Evolutionary conservation across 2,888 invertebrate species (phyloP), one percentile per base, ranked within the genome.

Genomic region (Ganaspis brasiliensis): DNA sequence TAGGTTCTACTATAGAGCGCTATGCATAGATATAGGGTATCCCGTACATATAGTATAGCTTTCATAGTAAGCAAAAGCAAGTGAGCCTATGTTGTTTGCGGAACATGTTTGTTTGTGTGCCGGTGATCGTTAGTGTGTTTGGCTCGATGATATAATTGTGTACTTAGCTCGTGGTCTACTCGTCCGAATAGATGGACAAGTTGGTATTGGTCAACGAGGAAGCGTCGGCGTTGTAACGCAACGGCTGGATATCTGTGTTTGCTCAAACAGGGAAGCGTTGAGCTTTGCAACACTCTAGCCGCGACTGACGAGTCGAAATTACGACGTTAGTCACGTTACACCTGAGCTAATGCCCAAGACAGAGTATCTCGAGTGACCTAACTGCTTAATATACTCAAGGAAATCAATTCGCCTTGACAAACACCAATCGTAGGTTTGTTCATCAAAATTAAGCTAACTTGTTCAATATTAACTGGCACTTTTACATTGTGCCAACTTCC

Each of bases 131-230:
- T 85, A 84, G 84, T 80, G 83, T 86, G 85, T 87, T 87, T 87
- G 83, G 81, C 71, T 75, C 81, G 82, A 85, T 86, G 85, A 87
- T 87, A 86, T 84, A 85, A 84, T 85, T 86, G 87, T 85, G 80
- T 85, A 82, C 82, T 84, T 80, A 83, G 77, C 74, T 77, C 76
- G 75, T 74, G 78, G 80, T 77, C 81, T 78, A 76, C 78, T 79
- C 73, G 75, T 78, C 77, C 77, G 72, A 72, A 71, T 57, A 67
- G 78, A 79, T 77, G 78, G 78, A 78, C 79, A 81, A 76, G 83
- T 81, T 72, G 57, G 77, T 79, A 77, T 79, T 75, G 73, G 72
- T 26, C 70, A 57, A 26, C 56, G 73, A 72, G 74, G 52, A 74
- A 31, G 26, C 56, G 40, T 26, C 67, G 76, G 52, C 52, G 52